Evolutionary conservation across 2,888 invertebrate species (phyloP), one percentile per base, ranked within the genome.

Genomic region (Tuta absoluta): DNA sequence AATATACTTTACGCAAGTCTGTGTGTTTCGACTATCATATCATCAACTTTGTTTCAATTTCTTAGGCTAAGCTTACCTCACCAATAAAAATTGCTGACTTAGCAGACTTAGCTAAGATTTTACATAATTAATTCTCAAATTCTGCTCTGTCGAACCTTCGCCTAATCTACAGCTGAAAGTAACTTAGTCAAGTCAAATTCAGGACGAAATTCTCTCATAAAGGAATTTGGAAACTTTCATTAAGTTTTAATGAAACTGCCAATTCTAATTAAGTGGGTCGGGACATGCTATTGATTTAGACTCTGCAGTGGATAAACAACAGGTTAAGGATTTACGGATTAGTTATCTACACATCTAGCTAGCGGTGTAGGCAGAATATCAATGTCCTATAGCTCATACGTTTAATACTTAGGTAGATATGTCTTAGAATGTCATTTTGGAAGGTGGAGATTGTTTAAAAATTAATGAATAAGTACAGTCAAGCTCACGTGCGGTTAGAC

Each of bases 181-280:
- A 11, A 19, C 11, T 21, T 21, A 51, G 23, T 51, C 21, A 21
- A 12, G 23, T 21, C 3, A 51, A 51, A 23, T 21, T 51, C 51
- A 21, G 12, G 21, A 21, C 21, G 21, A 23, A 21, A 21, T 51
- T 51, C 51, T 23, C 48, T 19, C 1, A 21, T 51, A 21, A 21
- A 51, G 21, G 21, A 51, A 21, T 51, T 21, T 21, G 5, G 21
- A 21, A 21, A 51, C 12, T 51, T 51, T 51, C 11, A 23, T 51
- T 51, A 12, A 19, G 51, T 51, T 51, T 21, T 21, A 21, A 21
- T 21, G 51, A 51, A 51, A 51, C 51, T 51, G 51, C 23, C 51
- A 51, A 51, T 51, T 23, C 51, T 51, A 51, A 51, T 51, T 21
- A 51, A 23, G 23, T 3, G 11, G 51, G 10, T 17, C 10, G 51